Evolutionary conservation across 2,797 vertebrate genomes (phyloP), one percentile per base, ranked within the genome.

Genomic region (Onychomys arenicola): DNA sequence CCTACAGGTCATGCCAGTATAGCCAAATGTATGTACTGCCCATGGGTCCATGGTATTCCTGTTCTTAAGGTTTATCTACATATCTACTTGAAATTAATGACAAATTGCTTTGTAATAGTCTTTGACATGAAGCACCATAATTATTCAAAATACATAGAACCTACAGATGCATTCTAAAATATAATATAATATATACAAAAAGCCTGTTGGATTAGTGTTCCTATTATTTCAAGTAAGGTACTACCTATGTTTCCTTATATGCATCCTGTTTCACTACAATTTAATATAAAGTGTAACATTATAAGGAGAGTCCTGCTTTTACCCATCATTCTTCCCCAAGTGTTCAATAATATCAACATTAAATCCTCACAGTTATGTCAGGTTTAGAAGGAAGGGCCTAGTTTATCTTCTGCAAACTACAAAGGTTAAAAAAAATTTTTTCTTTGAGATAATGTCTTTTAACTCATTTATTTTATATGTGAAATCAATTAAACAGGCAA

Each of bases 401-500:
- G 0, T 19, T 91, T 27, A 75, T 49, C 25, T 67, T 80, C 19
- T 52, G 1, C 21, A 87, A 88, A 57, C 25, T 82, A 19, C n/a
- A 95, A 96, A 97, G 93, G 59, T 73, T 29, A 81, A 25, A 89
- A n/a, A 77, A 17, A 85, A 73, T n/a, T n/a, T n/a, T 83, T 94
- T 83, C 16, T 96, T 27, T 27, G 0, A 78, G 17, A 0, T 55
- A 90, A 94, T 96, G 0, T 0, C 82, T 96, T 91, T 94, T 57
- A 40, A 93, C 71, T 83, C 80, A 85, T 78, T 89, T 80, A 0
- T 83, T 92, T 94, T 57, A 83, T 92, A 95, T 65, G 4, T 25
- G 29, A 93, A 89, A n/a, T 80, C 93, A 95, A 21, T 95, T 97
- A 78, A 96, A 57, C n/a, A 97, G 96, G 9, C 7, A 95, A 96